These are phyloP conservation scores for Hyphantria cunea DNA, from an alignment of 1,140 invertebrate genomes.

Conservation along the genomic window DNA sequence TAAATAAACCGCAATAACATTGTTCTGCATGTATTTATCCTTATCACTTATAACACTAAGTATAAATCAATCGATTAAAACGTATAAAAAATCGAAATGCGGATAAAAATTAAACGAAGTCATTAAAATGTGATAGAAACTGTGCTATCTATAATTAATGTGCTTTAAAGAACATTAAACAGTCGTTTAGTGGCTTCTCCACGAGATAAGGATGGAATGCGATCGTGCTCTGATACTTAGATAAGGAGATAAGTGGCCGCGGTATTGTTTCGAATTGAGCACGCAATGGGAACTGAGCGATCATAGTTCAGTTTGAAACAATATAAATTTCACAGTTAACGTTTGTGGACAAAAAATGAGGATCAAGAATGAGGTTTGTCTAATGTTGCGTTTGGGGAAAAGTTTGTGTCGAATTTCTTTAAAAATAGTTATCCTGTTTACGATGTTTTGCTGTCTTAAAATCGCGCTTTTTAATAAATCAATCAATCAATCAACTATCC, in stretches of 20 bases:
- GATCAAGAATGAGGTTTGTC: not conserved
- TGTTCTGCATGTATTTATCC: no score
- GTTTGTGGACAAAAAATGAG: not conserved
- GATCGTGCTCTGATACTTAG: conserved; percentile 58
- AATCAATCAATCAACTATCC: no score
- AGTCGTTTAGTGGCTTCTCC: conserved; percentile 36
- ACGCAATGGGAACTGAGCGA: conserved; percentile 34
- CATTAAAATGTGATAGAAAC: conserved; percentile 62
- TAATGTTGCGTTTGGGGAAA: not conserved
- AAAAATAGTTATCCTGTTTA: no score
- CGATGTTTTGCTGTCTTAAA: no score
- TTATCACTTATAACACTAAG: no score
- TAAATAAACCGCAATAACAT: no score
- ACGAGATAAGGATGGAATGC: conserved; percentile 65
- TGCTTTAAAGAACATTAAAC: conserved; percentile 58
- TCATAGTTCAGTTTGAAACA: conserved; percentile 20
- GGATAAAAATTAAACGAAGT: conserved; percentile 8
- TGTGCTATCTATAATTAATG: conserved; percentile 58
- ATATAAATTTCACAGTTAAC: conserved; percentile 13
- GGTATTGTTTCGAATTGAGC: conserved; percentile 64
- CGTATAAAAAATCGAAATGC: not conserved
- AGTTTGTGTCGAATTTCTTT: not conserved
- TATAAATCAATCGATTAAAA: not conserved
- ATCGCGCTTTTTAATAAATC: no score
- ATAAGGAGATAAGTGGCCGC: conserved; percentile 49